Conservation (phyloP, 2,888 invertebrate species). For the Lasioglossum figueresi region DNA sequence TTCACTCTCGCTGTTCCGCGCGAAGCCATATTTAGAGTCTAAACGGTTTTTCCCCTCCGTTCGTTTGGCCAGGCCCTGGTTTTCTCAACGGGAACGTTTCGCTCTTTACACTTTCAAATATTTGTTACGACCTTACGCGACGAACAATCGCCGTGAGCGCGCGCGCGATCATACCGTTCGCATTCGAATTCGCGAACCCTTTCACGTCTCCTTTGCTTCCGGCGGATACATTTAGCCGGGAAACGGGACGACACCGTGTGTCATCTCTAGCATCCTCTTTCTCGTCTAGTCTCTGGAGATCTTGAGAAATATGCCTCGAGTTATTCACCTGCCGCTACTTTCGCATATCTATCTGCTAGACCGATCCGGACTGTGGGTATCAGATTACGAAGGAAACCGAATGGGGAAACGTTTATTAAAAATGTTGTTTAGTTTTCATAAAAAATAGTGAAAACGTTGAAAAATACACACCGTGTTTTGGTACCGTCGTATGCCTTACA, state of each 20-base stretch:
- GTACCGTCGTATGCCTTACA: too few relatives aligned
- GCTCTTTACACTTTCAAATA: constrained; percentile 62
- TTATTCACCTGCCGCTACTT: constrained; percentile 45
- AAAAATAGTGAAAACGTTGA: too few relatives aligned
- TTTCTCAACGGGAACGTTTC: constrained; percentile 29
- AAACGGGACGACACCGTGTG: constrained; percentile 35
- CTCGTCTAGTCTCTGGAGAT: constrained; percentile 26
- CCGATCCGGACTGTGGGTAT: neutral
- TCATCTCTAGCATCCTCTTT: constrained; percentile 52
- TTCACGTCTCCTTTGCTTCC: constrained; percentile 60
- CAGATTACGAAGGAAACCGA: neutral
- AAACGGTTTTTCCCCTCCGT: constrained; percentile 44
- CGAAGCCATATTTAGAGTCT: constrained; percentile 55
- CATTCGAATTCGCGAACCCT: constrained; percentile 23
- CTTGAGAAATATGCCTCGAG: constrained; percentile 41
- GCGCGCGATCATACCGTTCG: constrained; percentile 19
- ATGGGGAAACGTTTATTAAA: neutral
- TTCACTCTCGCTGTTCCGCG: constrained; percentile 62
- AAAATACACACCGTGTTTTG: too few relatives aligned
- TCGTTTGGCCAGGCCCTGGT: constrained; percentile 31
- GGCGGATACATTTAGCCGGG: constrained; percentile 54
- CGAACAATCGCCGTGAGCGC: constrained; percentile 47
- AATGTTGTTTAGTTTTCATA: too few relatives aligned
- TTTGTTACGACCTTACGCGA: constrained; percentile 43
- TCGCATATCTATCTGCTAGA: neutral